Evolutionary conservation across 2,797 vertebrate genomes (phyloP).

Genomic region (Sitta carolinensis): DNA sequence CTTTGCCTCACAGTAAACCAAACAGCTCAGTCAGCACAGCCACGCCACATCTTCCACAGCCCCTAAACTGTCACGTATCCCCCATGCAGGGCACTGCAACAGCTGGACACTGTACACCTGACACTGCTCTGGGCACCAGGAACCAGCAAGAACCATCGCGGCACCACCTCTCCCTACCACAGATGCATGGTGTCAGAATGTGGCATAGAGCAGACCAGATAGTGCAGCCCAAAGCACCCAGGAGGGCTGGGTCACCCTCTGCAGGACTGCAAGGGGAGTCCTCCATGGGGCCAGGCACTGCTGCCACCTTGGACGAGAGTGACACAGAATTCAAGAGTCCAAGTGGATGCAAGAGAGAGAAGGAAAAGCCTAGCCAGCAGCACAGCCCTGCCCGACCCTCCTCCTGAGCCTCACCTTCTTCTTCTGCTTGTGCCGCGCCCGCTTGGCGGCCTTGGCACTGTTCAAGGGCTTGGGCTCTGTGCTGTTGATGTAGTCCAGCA

Average conservation of each 20-base stretch:
- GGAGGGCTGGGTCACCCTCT: not conserved
- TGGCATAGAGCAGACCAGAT: fast-evolving
- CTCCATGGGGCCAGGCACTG: fast-evolving
- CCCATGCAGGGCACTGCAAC: not conserved
- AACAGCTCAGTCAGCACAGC: not conserved
- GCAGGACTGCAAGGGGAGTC: not conserved
- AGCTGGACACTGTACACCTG: not conserved
- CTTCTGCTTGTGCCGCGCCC: slow-evolving; percentile 97
- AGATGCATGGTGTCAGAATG: fast-evolving
- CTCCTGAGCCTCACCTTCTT: slow-evolving; percentile 84
- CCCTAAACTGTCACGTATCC: fast-evolving
- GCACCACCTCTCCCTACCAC: fast-evolving
- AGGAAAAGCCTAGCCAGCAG: not conserved
- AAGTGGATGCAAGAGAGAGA: not conserved
- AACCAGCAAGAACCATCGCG: fast-evolving
- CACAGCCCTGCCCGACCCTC: not conserved
- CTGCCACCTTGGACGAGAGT: not conserved
- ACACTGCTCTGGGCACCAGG: not conserved
- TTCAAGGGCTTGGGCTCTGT: slow-evolving; percentile 94
- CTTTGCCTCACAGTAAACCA: not conserved
- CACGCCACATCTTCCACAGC: not conserved
- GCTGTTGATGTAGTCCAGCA: slow-evolving; percentile 97
- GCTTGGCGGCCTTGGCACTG: slow-evolving; percentile 96
- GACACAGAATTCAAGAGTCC: not conserved
- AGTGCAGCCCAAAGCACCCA: fast-evolving